A percentile compares a stretch with the other conserved stretches of the same genome.
Conservation (phyloP, 2,888 invertebrate species). For the Anagyrus pseudococci region DNA sequence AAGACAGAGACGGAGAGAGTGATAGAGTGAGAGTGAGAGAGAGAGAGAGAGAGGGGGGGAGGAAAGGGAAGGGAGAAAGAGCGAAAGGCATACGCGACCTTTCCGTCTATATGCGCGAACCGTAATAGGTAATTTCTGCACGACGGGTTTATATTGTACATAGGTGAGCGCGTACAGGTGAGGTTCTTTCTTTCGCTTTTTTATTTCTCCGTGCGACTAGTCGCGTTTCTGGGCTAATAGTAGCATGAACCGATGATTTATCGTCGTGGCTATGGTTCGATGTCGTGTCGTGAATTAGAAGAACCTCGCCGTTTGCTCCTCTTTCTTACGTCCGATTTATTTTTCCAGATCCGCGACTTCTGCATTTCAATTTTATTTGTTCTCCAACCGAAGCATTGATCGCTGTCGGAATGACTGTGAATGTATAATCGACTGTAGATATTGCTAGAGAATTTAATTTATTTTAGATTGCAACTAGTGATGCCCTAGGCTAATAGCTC, state of each 20-base stretch:
- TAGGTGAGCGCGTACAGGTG: background rate
- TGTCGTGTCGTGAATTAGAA: background rate
- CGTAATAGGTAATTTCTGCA: conserved; percentile 19
- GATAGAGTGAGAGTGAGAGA: background rate
- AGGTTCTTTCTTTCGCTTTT: background rate
- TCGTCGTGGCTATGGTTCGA: background rate
- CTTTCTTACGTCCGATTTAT: conserved; percentile 15
- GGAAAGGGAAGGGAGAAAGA: conserved; percentile 4
- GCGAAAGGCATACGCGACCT: conserved; percentile 11
- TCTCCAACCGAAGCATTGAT: too few relatives aligned
- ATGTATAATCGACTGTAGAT: too few relatives aligned
- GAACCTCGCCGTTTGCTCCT: too few relatives aligned
- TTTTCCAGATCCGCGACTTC: too few relatives aligned
- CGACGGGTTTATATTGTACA: conserved; percentile 5
- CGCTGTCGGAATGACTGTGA: too few relatives aligned
- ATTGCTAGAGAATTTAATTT: too few relatives aligned
- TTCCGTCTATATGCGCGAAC: background rate
- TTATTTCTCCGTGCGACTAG: background rate
- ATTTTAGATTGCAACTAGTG: too few relatives aligned
- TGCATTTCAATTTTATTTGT: too few relatives aligned
- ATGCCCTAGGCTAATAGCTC: too few relatives aligned
- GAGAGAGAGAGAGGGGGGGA: background rate
- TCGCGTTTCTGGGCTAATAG: background rate
- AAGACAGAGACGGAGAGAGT: background rate
- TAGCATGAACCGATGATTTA: background rate